Evolutionary conservation across 2,113 vertebrate genomes (phyloP).

Genomic region (Hypanus sabinus): DNA sequence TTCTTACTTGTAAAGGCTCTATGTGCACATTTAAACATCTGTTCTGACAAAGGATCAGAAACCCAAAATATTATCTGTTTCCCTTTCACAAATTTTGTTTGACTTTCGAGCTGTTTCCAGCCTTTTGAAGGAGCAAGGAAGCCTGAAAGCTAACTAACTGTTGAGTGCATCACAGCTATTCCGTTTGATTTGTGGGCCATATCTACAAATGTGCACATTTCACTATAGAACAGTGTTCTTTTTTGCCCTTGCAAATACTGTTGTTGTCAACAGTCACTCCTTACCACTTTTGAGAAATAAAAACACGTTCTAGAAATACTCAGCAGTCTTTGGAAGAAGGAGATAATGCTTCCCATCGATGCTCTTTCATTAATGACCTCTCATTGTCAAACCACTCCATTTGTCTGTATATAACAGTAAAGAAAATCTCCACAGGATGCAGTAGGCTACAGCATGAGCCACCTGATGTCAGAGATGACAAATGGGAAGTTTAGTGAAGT

Average conservation of each 20-base stretch:
- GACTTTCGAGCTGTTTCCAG: no score
- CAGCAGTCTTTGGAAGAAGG: no score
- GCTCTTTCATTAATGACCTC: no score
- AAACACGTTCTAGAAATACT: no score
- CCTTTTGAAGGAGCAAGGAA: no score
- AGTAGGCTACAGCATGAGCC: not conserved
- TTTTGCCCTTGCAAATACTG: not conserved
- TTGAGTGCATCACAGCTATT: not conserved
- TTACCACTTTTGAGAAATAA: not conserved
- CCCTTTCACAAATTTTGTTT: no score
- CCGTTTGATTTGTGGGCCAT: not conserved
- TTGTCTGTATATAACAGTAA: not conserved
- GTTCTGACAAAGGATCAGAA: no score
- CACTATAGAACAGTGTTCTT: no score
- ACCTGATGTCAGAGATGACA: not conserved
- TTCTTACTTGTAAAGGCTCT: not conserved
- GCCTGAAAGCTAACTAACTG: not conserved
- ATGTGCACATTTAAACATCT: no score
- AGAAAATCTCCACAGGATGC: not conserved
- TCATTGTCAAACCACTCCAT: no score
- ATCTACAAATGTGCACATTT: not conserved
- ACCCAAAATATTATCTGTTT: no score
- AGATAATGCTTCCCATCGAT: no score
- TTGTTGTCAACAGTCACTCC: not conserved
- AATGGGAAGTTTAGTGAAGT: not conserved